Base-by-base conservation (phyloP, 2,797 vertebrate species). In the Argyrosomus regius region DNA sequence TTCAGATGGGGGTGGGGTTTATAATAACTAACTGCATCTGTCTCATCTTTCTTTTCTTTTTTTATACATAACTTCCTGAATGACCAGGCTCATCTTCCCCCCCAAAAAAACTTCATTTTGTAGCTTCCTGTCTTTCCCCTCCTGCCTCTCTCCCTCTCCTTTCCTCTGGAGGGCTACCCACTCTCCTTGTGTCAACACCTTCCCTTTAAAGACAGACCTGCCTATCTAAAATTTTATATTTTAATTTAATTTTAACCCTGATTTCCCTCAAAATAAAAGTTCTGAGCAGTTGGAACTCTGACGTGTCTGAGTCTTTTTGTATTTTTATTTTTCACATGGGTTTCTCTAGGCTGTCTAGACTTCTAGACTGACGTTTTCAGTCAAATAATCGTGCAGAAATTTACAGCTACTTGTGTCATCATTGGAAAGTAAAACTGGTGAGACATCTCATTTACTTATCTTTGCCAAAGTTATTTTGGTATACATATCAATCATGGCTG, bases 231-330 rank as follows among this genome's bases (percentile, higher is more conserved):
- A 91, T 94, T 95, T 96, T 95, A 94, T 96, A 95, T 95, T 94
- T 95, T 96, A 90, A 62, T 87, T 96, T 96, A 95, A 94, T 96
- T 95, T 96, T 93, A 95, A 95, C 90, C 93, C 93, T 90, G 88
- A 91, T 93, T 95, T 91, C 93, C 95, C 95, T 95, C 89, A 73
- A 94, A 97, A 98, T 98, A 97, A 98, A 98, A 92, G 87, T 96
- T 96, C 95, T 96, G 94, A 97, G 94, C 95, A 81, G 95, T 97
- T 93, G 90, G 87, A 85, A 77, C 22, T 41, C 26, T 74, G 70
- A 78, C 50, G 50, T 77, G 45, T 26, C 11, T 28, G 41, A 20
- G 13, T 71, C 2, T 73, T 78, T 77, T 57, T 84, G 39, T 69
- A 0, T 66, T 66, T 73, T n/a, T 73, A 14, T 20, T 49, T 70